Conservation (phyloP, 92 coral and sea anemone species). For the Scolanthus callimorphus region DNA sequence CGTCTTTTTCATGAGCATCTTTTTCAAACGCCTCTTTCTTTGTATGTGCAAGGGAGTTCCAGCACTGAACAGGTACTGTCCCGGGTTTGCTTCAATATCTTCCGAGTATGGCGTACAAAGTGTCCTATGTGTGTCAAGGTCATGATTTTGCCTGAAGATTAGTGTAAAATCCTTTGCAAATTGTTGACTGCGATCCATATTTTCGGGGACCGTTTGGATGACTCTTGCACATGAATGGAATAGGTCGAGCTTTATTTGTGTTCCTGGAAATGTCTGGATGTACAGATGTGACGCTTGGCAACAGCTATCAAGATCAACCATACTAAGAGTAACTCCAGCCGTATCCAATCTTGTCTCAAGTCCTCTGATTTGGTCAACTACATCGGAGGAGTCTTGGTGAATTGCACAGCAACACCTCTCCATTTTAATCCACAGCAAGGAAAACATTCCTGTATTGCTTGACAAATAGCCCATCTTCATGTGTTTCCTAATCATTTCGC, state of each 20-base stretch:
- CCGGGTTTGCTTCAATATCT: conserved; percentile 52
- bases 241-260: not conserved
- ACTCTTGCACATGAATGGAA: not conserved
- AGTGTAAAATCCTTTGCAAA: conserved; percentile 58
- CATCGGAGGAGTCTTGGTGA: conserved; percentile 49
- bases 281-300: conserved; percentile 44
- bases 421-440: conserved; percentile 55
- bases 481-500: conserved; percentile 42
- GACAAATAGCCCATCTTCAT: conserved; percentile 25
- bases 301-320: conserved; percentile 67
- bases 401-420: conserved; percentile 58
- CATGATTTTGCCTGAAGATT: conserved; percentile 47
- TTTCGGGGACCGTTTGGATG: conserved; percentile 38
- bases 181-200: conserved; percentile 14
- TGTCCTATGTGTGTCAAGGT: conserved; percentile 39
- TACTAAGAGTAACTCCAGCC: conserved; percentile 48
- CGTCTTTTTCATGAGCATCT: too few relatives aligned
- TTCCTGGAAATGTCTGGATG: conserved; percentile 27
- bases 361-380: conserved; percentile 25
- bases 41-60: too few relatives aligned
- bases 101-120: conserved; percentile 36
- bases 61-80: conserved; percentile 32
- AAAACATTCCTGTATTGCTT: conserved; percentile 56
- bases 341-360: conserved; percentile 33
- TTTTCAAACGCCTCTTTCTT: too few relatives aligned